Percentiles rank a stretch among this genome's conserved stretches.
Evolutionary conservation across 2,888 invertebrate species (phyloP).

Genomic region (Xylophagus ater): DNA sequence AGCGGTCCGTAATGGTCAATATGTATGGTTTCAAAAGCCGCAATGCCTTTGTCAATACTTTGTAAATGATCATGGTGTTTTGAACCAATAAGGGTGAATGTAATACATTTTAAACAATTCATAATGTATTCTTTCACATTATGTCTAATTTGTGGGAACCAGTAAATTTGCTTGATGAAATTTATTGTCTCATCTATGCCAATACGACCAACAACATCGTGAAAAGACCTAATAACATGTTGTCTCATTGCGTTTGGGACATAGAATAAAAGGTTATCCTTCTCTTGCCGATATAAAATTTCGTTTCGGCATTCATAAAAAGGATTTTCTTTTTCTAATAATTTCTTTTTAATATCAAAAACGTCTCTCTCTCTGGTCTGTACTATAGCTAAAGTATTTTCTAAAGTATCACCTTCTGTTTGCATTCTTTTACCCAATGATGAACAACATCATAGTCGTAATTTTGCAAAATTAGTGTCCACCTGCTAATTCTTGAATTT

Average conservation of each 20-base stretch:
- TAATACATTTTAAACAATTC: slow-evolving; percentile 5
- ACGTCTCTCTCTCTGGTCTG: slow-evolving; percentile 15
- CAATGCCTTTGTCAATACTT: no score
- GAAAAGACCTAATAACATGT: no score
- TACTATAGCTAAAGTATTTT: background rate
- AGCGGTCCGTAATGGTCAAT: background rate
- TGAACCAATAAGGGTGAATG: background rate
- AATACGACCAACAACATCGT: slow-evolving; percentile 23
- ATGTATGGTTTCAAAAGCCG: slow-evolving; percentile 17
- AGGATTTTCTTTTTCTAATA: background rate
- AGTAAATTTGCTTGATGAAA: slow-evolving; percentile 20
- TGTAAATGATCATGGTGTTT: slow-evolving; percentile 20
- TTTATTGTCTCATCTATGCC: slow-evolving; percentile 21
- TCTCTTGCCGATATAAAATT: background rate
- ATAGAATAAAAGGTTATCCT: background rate
- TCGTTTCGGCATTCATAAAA: background rate
- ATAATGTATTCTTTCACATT: slow-evolving; percentile 1
- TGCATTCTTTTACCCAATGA: no score
- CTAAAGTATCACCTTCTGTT: background rate
- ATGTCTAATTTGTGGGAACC: slow-evolving; percentile 22
- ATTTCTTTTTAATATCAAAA: slow-evolving; percentile 2
- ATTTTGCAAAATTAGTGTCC: slow-evolving; percentile 15
- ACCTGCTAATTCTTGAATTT: slow-evolving; percentile 16
- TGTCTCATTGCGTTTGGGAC: slow-evolving; percentile 1
- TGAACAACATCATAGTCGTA: slow-evolving; percentile 17